Base-by-base conservation (phyloP, 2,797 vertebrate species). In the Bradypus variegatus region DNA sequence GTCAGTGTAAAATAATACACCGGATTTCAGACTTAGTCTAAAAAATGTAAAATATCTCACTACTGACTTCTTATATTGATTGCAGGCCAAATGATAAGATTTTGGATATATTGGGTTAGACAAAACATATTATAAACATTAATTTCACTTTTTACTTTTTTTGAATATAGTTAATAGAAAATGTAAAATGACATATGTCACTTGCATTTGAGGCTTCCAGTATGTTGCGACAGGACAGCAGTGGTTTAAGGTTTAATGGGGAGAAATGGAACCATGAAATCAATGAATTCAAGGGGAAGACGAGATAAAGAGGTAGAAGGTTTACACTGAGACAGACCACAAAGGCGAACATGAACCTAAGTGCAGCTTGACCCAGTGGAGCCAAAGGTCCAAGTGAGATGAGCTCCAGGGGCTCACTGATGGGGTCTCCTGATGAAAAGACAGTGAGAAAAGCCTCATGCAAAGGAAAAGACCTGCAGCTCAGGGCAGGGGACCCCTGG, bases 141-240 rank as follows among this genome's bases (percentile, higher is more conserved):
- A 76, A 92, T 55, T 67, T 65, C 36, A 76, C 45, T 79, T 93
- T 90, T 92, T 4, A 31, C 45, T 85, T 60, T 23, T 41, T 83
- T 72, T 13, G 7, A 48, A 65, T 8, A 53, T 14, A 53, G 67
- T 8, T 10, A 29, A 8, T 70, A 73, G 58, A 62, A 88, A 31
- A 38, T 62, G 36, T 69, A 29, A 83, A 83, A 67, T 70, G 18
- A n/a, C 27, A 10, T 7, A 9, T 25, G 36, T 13, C 33, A 62
- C 29, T 60, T 77, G 67, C 16, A 29, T 80, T 78, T 29, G 29
- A 6, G 85, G 69, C 10, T 82, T 5, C 3, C 8, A 9, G 69
- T 41, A 1, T 55, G n/a, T 75, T 88, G 64, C 53, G 25, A 5
- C 0, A 88, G 77, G 80, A 27, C 18, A 64, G 81, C 0, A 2